A percentile compares a stretch with the other conserved stretches of the same genome.
These are phyloP conservation scores for Theocolax elegans DNA, from an alignment of 1,140 invertebrate genomes.

Conservation along the genomic window DNA sequence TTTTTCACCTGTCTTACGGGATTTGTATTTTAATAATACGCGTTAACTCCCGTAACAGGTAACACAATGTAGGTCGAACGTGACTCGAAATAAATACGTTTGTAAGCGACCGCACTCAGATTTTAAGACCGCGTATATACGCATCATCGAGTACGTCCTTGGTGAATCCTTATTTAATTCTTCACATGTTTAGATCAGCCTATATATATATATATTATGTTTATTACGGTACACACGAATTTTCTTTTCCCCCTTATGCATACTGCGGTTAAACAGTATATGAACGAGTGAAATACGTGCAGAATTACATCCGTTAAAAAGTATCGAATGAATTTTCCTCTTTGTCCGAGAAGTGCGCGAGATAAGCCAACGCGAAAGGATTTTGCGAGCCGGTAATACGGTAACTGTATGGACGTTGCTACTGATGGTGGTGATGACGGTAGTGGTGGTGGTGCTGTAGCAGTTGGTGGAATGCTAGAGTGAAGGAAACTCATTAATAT, in stretches of 20 bases:
- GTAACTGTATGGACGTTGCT: too few relatives aligned
- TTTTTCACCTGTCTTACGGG: background rate
- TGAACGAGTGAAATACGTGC: too few relatives aligned
- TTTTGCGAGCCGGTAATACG: too few relatives aligned
- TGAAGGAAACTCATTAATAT: too few relatives aligned
- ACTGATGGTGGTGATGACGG: too few relatives aligned
- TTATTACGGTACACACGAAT: background rate
- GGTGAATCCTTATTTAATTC: background rate
- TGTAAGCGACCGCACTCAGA: constrained; percentile 27
- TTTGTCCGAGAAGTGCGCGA: too few relatives aligned
- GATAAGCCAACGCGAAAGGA: too few relatives aligned
- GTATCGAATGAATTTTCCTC: too few relatives aligned
- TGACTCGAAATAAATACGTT: constrained; percentile 27
- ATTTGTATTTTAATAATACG: constrained; percentile 27
- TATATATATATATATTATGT: background rate
- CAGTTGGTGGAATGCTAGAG: too few relatives aligned
- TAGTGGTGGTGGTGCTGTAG: too few relatives aligned
- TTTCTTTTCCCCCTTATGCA: background rate
- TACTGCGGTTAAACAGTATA: background rate
- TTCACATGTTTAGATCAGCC: too few relatives aligned
- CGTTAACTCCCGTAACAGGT: background rate
- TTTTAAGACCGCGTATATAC: constrained; percentile 33
- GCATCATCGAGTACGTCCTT: constrained; percentile 27
- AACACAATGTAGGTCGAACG: constrained; percentile 30
- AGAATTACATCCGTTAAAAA: too few relatives aligned